A percentile compares a stretch with the other conserved stretches of the same genome.
phyloP scores from a whole-genome alignment of 30 jellyfish, hydroid and myxozoan species.

The Cassiopea andromeda region DNA sequence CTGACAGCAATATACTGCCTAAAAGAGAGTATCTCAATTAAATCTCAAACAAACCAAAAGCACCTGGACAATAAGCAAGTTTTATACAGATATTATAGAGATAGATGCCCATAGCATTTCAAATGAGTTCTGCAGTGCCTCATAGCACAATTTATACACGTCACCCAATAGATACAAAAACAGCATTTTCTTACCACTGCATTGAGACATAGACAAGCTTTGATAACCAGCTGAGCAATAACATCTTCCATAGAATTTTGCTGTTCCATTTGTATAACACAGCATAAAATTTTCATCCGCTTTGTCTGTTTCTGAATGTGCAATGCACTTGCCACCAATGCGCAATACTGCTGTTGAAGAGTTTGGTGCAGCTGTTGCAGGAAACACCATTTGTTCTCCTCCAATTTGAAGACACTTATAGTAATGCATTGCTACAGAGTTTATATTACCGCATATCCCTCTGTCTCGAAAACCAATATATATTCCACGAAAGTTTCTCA shows the following conservation, averaged over 20 bases:
- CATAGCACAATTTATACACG: too few species aligned
- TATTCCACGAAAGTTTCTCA: constrained; percentile 31
- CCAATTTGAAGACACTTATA: constrained; percentile 55
- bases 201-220: not conserved
- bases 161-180: too few species aligned
- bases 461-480: constrained; percentile 45
- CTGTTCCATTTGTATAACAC: constrained; percentile 77
- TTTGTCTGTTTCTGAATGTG: constrained; percentile 17
- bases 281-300: constrained; percentile 12
- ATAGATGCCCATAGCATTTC: too few species aligned
- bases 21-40: too few species aligned
- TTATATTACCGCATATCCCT: constrained; percentile 47
- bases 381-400: constrained; percentile 40
- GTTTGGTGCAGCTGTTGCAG: constrained; percentile 54
- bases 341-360: not conserved
- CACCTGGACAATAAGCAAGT: too few species aligned
- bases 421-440: constrained; percentile 1
- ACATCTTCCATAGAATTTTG: constrained; percentile 65
- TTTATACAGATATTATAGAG: too few species aligned
- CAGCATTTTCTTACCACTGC: not conserved
- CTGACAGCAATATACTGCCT: too few species aligned
- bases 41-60: too few species aligned
- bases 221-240: constrained; percentile 69
- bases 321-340: constrained; percentile 50
- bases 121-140: too few species aligned